Base-by-base conservation (phyloP, 1,140 invertebrate genomes). In the Calliopsis andreniformis region DNA sequence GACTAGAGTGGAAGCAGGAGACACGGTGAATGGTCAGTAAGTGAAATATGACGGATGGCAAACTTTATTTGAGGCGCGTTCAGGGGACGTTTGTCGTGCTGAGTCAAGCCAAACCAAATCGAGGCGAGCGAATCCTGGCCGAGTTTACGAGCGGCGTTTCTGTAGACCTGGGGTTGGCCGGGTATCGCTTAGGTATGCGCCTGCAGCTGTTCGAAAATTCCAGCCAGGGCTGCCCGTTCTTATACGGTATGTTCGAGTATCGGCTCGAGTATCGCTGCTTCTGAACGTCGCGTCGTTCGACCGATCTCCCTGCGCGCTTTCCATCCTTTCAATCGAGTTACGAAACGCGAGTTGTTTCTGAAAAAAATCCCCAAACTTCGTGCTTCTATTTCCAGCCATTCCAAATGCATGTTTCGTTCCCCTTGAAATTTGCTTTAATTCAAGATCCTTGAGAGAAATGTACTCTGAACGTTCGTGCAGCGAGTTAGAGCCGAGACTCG, bases 181-280 rank as follows among this genome's bases (percentile, higher is more conserved):
- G 53, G 51, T 77, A 79, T 83, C 78, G 81, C 55, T 79, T 86
- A 83, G 85, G 72, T 78, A 83, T 78, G 76, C 80, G 67, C 32
- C 61, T 78, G 80, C 82, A 76, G 80, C 77, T 79, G 77, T 67
- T 69, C 43, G 8, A 59, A 83, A 79, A 83, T 83, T 76, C 77
- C 66, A 75, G 43, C 47, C 47, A 25, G 47, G 61, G 59, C 53
- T 28, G n/a, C 18, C 49, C 35, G 30, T 69, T 58, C 73, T 51
- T 62, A 59, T 35, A 30, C n/a, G 28, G 49, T 42, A 79, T 79
- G 73, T 75, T 68, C 53, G 55, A 47, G 49, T 56, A 53, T 51
- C 25, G 45, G 45, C n/a, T n/a, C n/a, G n/a, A n/a, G n/a, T n/a
- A n/a, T n/a, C n/a, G n/a, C n/a, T n/a, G n/a, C n/a, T n/a, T n/a